Base-by-base conservation (phyloP, 2,797 vertebrate species). In the Odontamblyopus lacepedii region DNA sequence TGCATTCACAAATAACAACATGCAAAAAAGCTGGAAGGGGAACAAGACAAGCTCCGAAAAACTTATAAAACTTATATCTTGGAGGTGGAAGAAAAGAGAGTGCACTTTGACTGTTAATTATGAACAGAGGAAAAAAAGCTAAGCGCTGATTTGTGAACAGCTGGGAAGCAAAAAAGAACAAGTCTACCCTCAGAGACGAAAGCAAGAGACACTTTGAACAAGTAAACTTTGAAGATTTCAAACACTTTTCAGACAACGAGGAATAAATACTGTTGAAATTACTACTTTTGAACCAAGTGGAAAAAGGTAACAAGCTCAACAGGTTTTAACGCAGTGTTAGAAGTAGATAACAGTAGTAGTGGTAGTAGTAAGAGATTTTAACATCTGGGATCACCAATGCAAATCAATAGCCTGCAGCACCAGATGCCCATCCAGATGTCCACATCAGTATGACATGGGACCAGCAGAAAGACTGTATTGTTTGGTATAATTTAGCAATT, bases 1-100 rank as follows among this genome's bases (percentile, higher is more conserved):
- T 87, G 81, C 78, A 80, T 79, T 89, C 79, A 86, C 78, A 82
- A 88, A 87, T 74, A 87, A 88, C 85, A 88, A 84, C 88, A 89
- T 6, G 50, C 53, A 57, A 68, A 73, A 48, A 74, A 71, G 79
- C 85, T 89, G 88, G 84, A 85, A 86, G 78, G 71, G 35, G 80
- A 30, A 88, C 81, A 86, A 71, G 73, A 69, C 77, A 80, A 85
- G 74, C 27, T 65, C 72, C 44, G 44, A 83, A 87, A 83, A 87
- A 80, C 69, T 23, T 23, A 23, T 23, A 35, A 82, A 84, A 82
- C 59, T 48, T 75, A 87, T 85, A 83, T 90, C 83, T 69, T 55
- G 3, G 27, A 79, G 67, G 72, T 76, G 56, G 73, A 79, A 79
- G 83, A 76, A 50, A 63, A 35, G 55, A 69, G 69, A 83, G 65